Percentiles rank a stretch among this genome's conserved stretches.
Evolutionary conservation across 2,797 vertebrate species (phyloP).

Genomic region (Ibycter americanus): DNA sequence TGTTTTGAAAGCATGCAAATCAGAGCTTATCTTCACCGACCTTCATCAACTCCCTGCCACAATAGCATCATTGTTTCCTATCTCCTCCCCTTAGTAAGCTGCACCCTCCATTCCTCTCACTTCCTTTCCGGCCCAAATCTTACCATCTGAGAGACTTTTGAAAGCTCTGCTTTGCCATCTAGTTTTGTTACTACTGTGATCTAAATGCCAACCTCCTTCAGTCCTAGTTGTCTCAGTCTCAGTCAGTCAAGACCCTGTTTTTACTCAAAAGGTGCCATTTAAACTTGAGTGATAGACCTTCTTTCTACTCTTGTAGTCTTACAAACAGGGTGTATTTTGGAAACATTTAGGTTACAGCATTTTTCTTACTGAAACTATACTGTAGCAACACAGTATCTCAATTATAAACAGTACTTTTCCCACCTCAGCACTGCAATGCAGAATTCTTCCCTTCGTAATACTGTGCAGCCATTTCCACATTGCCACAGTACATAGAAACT

Average conservation of each 20-base stretch:
- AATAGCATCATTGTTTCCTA: constrained; percentile 32
- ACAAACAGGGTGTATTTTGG: not conserved
- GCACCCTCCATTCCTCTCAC: not conserved
- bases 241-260: not conserved
- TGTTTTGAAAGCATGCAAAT: constrained; percentile 25
- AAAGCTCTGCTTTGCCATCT: constrained; percentile 33
- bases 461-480: not conserved
- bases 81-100: not conserved
- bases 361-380: not conserved
- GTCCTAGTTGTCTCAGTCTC: not conserved
- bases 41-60: not conserved
- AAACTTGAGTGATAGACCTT: not conserved
- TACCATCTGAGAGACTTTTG: not conserved
- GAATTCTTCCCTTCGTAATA: not conserved
- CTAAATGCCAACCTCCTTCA: not conserved
- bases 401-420: not conserved
- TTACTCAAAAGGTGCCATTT: not conserved
- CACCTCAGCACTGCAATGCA: not conserved
- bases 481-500: not conserved
- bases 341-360: not conserved
- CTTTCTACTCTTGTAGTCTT: not conserved
- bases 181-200: not conserved
- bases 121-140: constrained; percentile 7
- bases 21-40: constrained; percentile 8
- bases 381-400: not conserved